A percentile compares a stretch with the other conserved stretches of the same genome.
phyloP scores from a whole-genome alignment of 2,888 invertebrate species.

The Marasmarcha lunaedactyla region DNA sequence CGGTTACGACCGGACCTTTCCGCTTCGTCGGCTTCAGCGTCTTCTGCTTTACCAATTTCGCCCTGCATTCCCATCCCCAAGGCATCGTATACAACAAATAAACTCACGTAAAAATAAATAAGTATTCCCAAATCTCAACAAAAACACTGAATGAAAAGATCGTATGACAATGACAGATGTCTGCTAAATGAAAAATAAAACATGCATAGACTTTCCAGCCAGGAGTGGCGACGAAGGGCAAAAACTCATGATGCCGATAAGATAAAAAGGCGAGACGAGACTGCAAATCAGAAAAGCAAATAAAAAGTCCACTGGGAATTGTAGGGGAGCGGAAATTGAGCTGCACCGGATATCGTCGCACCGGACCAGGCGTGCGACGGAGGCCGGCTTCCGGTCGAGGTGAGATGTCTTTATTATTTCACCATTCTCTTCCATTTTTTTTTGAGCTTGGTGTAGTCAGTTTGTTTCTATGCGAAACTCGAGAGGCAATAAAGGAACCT shows the following conservation, averaged over 20 bases:
- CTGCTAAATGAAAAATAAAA: neutral
- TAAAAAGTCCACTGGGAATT: constrained; percentile 44
- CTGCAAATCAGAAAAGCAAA: constrained; percentile 39
- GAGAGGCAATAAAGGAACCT: neutral
- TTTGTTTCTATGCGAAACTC: constrained; percentile 9
- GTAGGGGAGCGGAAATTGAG: constrained; percentile 59
- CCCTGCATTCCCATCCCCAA: constrained; percentile 45
- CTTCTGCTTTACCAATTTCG: constrained; percentile 38
- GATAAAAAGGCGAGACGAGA: constrained; percentile 27
- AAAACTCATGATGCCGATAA: constrained; percentile 22
- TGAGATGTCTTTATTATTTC: constrained; percentile 50
- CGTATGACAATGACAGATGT: neutral
- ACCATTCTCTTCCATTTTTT: constrained; percentile 32
- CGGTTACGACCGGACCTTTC: constrained; percentile 23
- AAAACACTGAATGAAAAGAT: neutral
- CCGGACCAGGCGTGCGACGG: constrained; percentile 54
- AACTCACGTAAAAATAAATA: constrained; percentile 6
- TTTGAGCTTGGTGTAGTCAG: constrained; percentile 21
- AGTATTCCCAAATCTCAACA: too few species aligned
- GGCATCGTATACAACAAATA: too few species aligned
- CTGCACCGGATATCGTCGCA: constrained; percentile 65
- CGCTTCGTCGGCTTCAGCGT: constrained; percentile 29
- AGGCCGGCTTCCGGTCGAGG: constrained; percentile 54
- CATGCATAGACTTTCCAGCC: neutral
- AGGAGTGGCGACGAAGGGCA: constrained; percentile 12